Evolutionary conservation across 2,113 vertebrate genomes (phyloP).

Genomic region (Hystrix cristata): DNA sequence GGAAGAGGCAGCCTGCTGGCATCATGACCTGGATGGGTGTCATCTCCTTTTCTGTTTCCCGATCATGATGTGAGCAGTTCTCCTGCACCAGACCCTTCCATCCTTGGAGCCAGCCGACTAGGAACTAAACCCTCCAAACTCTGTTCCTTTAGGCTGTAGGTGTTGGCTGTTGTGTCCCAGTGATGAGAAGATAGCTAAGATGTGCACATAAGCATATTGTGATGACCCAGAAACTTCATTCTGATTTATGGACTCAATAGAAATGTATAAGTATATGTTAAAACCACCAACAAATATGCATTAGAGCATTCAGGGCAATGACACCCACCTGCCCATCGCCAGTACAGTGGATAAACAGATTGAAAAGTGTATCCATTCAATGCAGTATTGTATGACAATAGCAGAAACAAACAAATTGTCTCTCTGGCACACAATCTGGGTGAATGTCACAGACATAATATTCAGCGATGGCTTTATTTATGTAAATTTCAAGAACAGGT

Average conservation of each 20-base stretch:
- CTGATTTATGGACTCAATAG: neutral
- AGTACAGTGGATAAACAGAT: neutral
- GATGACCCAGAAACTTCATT: neutral
- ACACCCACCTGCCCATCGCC: neutral
- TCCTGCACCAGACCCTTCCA: neutral
- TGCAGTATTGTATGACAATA: neutral
- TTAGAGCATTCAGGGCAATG: neutral
- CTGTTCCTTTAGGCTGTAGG: neutral
- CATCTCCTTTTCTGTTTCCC: neutral
- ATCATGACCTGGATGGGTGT: neutral
- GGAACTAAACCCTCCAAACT: neutral
- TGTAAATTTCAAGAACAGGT: slow-evolving; percentile 5
- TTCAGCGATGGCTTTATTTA: slow-evolving; percentile 17
- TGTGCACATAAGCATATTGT: neutral
- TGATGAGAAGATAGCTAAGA: neutral
- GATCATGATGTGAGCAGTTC: neutral
- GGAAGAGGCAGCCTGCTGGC: neutral
- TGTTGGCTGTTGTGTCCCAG: neutral
- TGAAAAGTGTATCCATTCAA: neutral
- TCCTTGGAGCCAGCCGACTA: neutral
- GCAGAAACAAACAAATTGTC: neutral
- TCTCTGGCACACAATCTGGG: neutral
- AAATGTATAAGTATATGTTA: neutral
- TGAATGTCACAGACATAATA: neutral
- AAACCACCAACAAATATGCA: neutral